Conservation (phyloP, 2,113 vertebrate genomes). For the Bos javanicus region DNA sequence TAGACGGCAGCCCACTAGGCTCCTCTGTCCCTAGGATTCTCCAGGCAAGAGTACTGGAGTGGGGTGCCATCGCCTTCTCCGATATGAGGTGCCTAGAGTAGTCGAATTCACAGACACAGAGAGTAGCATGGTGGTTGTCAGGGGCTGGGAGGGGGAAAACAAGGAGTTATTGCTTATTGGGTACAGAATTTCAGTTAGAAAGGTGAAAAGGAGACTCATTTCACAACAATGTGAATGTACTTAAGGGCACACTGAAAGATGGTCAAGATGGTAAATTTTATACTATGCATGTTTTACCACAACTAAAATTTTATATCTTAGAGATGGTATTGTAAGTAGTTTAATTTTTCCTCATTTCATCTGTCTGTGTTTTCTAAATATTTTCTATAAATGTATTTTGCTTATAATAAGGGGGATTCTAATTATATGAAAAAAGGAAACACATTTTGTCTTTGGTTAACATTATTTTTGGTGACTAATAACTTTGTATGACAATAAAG, state of each 20-base stretch:
- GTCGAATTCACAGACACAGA: neutral
- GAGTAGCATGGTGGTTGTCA: neutral
- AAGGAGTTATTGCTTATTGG: neutral
- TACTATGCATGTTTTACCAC: neutral
- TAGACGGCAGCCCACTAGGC: too few relatives aligned
- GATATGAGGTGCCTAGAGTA: neutral
- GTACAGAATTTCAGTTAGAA: neutral
- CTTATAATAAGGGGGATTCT: neutral
- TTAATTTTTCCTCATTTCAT: neutral
- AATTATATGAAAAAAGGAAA: neutral
- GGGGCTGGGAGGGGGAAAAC: neutral
- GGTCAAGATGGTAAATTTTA: neutral
- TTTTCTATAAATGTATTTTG: neutral
- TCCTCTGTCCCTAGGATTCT: too few relatives aligned
- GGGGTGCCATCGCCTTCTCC: too few relatives aligned
- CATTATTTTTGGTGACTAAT: neutral
- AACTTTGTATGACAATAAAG: neutral
- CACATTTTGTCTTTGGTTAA: neutral
- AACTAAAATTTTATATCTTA: neutral
- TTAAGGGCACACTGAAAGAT: neutral
- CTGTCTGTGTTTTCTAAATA: neutral
- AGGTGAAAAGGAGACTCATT: neutral
- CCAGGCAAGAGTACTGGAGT: too few relatives aligned
- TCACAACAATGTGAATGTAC: neutral
- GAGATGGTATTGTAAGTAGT: neutral